Conservation (phyloP, 35 echinoderm and acorn worm species). For the Nesometra sesokonis region DNA sequence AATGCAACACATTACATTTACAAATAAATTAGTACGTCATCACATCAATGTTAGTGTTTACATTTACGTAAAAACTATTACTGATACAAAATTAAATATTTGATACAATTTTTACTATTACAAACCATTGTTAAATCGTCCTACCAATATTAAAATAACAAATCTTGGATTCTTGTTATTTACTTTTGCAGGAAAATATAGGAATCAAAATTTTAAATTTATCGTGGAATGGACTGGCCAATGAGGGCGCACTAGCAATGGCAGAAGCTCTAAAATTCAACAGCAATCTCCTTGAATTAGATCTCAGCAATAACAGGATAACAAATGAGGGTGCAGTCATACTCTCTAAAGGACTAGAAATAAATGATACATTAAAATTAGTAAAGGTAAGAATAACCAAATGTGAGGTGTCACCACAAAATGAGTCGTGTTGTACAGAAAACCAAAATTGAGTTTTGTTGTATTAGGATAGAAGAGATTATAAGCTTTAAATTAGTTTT, state of each 20-base stretch:
- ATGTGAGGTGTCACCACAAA: background rate
- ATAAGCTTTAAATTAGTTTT: too few species aligned
- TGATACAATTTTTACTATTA: too few species aligned
- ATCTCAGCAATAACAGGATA: conserved; percentile 84
- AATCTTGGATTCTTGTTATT: background rate
- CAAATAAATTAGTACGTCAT: too few species aligned
- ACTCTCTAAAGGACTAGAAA: conserved; percentile 85
- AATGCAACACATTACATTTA: too few species aligned
- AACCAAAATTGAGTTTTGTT: too few species aligned
- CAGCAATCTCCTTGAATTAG: conserved; percentile 61
- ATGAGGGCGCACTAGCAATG: conserved; percentile 96
- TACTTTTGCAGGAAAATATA: conserved; percentile 88
- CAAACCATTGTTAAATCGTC: too few species aligned
- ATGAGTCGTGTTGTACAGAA: too few species aligned
- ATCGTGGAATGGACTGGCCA: conserved; percentile 95
- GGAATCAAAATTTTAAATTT: conserved; percentile 68
- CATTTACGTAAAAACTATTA: too few species aligned
- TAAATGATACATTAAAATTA: conserved; percentile 65
- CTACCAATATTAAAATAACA: too few species aligned
- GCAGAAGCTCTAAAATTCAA: conserved; percentile 91
- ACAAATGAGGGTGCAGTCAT: conserved; percentile 80
- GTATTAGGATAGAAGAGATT: too few species aligned
- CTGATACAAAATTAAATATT: too few species aligned
- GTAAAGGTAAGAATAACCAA: conserved; percentile 43
- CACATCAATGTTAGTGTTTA: too few species aligned